Evolutionary conservation across 2,797 vertebrate species (phyloP).

Genomic region (Urophycis tenuis): DNA sequence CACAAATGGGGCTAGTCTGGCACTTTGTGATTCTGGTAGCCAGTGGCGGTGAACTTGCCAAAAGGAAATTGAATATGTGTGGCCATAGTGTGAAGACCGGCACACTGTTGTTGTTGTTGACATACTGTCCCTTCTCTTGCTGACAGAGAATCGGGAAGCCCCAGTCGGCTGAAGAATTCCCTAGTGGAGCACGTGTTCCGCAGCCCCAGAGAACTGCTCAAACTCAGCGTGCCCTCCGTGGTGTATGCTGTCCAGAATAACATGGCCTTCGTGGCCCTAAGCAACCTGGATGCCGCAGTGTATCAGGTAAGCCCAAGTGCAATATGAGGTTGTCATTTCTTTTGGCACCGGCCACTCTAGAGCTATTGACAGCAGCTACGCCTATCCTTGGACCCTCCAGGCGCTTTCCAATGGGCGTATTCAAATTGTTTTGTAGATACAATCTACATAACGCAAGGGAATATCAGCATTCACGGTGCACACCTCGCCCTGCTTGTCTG

Average conservation of each 20-base stretch:
- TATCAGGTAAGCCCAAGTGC: conserved; percentile 79
- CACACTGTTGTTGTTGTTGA: not conserved
- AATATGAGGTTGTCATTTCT: not conserved
- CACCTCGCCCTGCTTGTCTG: not conserved
- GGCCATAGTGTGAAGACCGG: not conserved
- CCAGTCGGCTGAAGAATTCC: conserved; percentile 66
- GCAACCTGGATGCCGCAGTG: conserved; percentile 93
- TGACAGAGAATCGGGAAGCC: conserved; percentile 83
- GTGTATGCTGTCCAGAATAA: conserved; percentile 97
- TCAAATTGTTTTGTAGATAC: too few species aligned
- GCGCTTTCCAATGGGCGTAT: not conserved
- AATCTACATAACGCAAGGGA: too few species aligned
- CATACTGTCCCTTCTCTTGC: conserved; percentile 9
- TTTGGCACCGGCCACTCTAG: not conserved
- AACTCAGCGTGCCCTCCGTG: conserved; percentile 88
- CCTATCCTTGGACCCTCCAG: not conserved
- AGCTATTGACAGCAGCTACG: not conserved
- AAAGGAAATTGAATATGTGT: not conserved
- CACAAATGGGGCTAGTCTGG: not conserved
- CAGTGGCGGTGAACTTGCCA: not conserved
- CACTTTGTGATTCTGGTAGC: not conserved
- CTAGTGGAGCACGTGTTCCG: conserved; percentile 79
- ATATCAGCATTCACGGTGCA: not conserved
- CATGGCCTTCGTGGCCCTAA: conserved; percentile 94
- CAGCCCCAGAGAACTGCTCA: conserved; percentile 84